These are phyloP conservation scores for Drosophila ficusphila DNA, from an alignment of 1,140 invertebrate species.

Conservation along the genomic window DNA sequence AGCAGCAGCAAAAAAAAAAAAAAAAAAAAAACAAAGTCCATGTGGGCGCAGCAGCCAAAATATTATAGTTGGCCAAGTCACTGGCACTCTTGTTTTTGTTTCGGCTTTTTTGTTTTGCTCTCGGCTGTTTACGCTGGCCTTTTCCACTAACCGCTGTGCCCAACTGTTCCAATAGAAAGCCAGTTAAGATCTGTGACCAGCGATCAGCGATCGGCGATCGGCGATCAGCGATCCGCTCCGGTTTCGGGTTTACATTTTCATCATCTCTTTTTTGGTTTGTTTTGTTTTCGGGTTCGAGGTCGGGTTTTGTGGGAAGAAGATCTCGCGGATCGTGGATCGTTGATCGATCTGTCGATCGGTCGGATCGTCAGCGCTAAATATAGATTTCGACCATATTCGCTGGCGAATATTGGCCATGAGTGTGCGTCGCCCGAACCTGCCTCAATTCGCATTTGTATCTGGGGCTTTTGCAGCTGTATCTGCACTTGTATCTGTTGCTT, in stretches of 20 bases:
- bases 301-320: conserved; percentile 45
- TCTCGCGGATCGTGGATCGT: conserved; percentile 11
- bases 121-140: conserved; percentile 23
- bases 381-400: conserved; percentile 79
- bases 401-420: conserved; percentile 77
- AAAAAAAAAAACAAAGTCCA: conserved; percentile 1
- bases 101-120: conserved; percentile 20
- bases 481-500: conserved; percentile 11
- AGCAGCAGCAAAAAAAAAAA: conserved; percentile 12
- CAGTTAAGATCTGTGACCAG: no score
- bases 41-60: conserved; percentile 44
- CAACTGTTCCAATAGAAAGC: conserved; percentile 81
- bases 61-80: conserved; percentile 22
- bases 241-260: conserved; percentile 12
- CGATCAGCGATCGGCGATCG: no score
- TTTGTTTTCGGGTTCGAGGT: conserved; percentile 35
- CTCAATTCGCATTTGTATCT: conserved; percentile 46
- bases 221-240: conserved; percentile 21
- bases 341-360: conserved; percentile 23
- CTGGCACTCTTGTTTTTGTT: conserved; percentile 37
- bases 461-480: neutral
- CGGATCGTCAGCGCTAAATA: conserved; percentile 73
- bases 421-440: conserved; percentile 56
- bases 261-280: neutral
- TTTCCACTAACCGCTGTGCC: conserved; percentile 38